Base-by-base conservation (phyloP, 2,888 invertebrate genomes). In the Rapana venosa region DNA sequence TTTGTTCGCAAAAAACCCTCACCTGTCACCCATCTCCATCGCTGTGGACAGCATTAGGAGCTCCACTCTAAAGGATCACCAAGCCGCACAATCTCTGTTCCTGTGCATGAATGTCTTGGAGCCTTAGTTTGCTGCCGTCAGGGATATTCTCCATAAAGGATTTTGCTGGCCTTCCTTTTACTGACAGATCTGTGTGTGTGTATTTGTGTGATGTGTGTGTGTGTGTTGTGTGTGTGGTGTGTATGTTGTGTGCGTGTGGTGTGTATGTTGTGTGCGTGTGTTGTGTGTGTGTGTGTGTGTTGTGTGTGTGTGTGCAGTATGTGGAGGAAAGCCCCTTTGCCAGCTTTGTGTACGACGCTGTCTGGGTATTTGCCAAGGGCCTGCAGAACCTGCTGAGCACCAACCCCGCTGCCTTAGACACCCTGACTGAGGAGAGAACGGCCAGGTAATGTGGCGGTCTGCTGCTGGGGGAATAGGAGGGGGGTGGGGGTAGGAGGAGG, bases 271-370 rank as follows among this genome's bases (percentile, higher is more conserved):
- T 11, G 11, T 74, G 32, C 11, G 8, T 87, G 35, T 26, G 90
- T 79, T 87, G 74, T 74, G 26, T 58, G 89, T 91, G 32, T 36
- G 74, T 79, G 35, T 22, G 17, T 35, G 15, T 79, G 26, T 13
- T 6, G 32, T 32, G 35, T 79, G 79, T 79, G 79, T 85, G 35
- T 84, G 83, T 90, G 6, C 90, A 94, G 84, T 94, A 93, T 20
- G 93, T 95, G n/a, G 93, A 95, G 36, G 95, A 96, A 15, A 97
- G 97, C 0, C 97, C 97, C 92, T 98, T 97, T 95, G 97, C 97
- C 0, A 97, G 97, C 0, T 98, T 97, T 95, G 97, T 98, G 0
- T 98, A 98, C 94, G 98, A 98, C 96, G 98, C 98, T 0, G 97
- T 98, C 88, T 98, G 98, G 98, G 97, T 97, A 0, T 98, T 97